Evolutionary conservation across 2,797 vertebrate genomes (phyloP), one percentile per base, ranked within the genome.

Genomic region (Macropus fuliginosus): DNA sequence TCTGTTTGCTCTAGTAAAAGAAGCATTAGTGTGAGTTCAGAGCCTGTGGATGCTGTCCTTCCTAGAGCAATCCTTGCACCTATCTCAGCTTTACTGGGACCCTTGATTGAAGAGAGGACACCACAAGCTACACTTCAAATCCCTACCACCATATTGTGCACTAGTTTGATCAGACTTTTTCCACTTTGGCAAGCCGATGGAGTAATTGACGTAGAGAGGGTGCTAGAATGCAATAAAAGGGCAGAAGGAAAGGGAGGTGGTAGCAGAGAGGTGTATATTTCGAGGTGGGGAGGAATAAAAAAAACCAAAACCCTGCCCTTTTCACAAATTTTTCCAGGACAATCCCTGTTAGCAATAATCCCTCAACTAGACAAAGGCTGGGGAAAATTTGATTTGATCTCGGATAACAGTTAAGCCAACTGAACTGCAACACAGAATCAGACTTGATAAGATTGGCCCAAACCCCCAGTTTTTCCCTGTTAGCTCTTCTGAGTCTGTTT

Each of bases 261-360:
- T 29, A 46, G 87, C 91, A 4, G 94, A 93, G 55, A 94, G 91
- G 21, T 4, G 1, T 21, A 40, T 3, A 40, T 27, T 52, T 28
- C 9, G 3, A 40, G 40, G 24, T 46, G 24, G 74, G 21, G 74
- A 87, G 3, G 74, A 87, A 87, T 81, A 50, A 87, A 46, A 87
- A 81, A 81, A 87, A 87, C 12, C 8, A 81, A 87, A 87, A 27
- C 8, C 54, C 66, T 93, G 92, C n/a, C 50, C 55, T 16, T 24
- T 74, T 29, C 40, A 18, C 0, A 6, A 90, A 57, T 93, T 50
- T 92, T 91, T 54, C 55, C 11, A 34, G 94, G 92, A 93, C 40
- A 31, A 57, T 50, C 50, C 95, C n/a, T 92, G 1, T 94, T 56
- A 92, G 92, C 92, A 54, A 21, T 28, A 92, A 93, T 81, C 52